Evolutionary conservation across 2,797 vertebrate species (phyloP), one percentile per base, ranked within the genome.

Genomic region (Rhinella marina): DNA sequence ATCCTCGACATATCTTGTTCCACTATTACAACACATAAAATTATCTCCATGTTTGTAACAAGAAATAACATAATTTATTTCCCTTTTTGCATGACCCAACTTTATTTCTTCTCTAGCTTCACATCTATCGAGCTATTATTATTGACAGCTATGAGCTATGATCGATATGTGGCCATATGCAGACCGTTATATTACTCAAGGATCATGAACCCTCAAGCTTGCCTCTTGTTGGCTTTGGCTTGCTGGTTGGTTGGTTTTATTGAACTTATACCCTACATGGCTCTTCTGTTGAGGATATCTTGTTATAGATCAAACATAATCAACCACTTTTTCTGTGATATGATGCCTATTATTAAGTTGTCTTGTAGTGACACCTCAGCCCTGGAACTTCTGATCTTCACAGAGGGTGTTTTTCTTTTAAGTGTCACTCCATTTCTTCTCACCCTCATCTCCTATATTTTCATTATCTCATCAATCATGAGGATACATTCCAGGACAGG

Each of bases 381-480:
- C 29, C 48, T 85, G 73, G 57, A 66, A 11, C 50, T 64, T 2
- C 23, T 85, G n/a, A 66, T 78, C 61, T 77, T 77, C 16, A 84
- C 83, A 48, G 84, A 85, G 23, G 84, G 84, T 8, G 9, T 78
- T 16, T 56, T 85, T 23, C 72, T 85, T 61, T 12, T 84, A 25
- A 84, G 70, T 61, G 27, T 29, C 41, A 64, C 73, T 0, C 84
- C 84, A 13, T 66, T 85, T 27, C 32, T 85, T 64, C 73, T 85
- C 8, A 85, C 84, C 3, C 14, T 88, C 8, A 68, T 48, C 11
- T 90, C 87, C 13, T 90, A 90, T 19, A 3, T 50, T 1, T 88
- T 88, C 72, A 90, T 90, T 57, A 76, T 90, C 2, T 54, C 25
- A 57, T 80, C 64, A 17, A 90, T 88, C 19, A 73, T 90, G 41